These are phyloP conservation scores for Heteromyza rotundicornis DNA, from an alignment of 2,888 invertebrate species.

Conservation along the genomic window DNA sequence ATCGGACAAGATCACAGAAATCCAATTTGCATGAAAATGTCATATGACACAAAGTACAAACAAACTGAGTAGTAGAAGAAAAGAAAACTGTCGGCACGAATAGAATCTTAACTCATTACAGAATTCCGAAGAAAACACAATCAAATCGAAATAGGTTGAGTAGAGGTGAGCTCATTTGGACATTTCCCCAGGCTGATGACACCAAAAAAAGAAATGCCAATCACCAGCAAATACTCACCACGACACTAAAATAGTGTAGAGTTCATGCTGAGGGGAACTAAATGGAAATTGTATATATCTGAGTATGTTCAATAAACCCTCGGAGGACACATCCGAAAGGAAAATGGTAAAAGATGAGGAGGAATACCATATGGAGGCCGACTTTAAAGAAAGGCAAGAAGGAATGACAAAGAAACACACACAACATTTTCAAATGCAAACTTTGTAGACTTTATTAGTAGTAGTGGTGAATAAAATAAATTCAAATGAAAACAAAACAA, in stretches of 20 bases:
- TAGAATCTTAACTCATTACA: too few relatives aligned
- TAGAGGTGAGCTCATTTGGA: neutral
- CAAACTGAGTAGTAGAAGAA: too few relatives aligned
- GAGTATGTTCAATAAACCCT: neutral
- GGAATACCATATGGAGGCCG: too few relatives aligned
- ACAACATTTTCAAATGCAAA: too few relatives aligned
- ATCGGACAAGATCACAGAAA: slow-evolving; percentile 1
- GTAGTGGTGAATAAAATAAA: slow-evolving; percentile 2
- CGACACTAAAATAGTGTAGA: neutral
- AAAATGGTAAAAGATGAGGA: neutral
- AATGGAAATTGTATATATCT: neutral
- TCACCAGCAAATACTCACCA: neutral
- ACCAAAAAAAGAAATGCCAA: neutral
- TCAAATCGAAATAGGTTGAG: slow-evolving; percentile 9
- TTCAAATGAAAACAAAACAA: neutral
- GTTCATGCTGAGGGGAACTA: neutral
- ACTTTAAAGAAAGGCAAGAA: too few relatives aligned
- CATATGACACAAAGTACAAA: neutral
- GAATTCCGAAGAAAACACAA: too few relatives aligned
- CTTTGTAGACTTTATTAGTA: too few relatives aligned
- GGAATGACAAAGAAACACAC: too few relatives aligned
- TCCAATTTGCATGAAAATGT: neutral
- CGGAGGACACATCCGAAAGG: neutral
- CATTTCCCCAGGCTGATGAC: too few relatives aligned
- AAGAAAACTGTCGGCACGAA: neutral